Evolutionary conservation across 2,113 vertebrate genomes (phyloP).

Genomic region (Gallinago undulata): DNA sequence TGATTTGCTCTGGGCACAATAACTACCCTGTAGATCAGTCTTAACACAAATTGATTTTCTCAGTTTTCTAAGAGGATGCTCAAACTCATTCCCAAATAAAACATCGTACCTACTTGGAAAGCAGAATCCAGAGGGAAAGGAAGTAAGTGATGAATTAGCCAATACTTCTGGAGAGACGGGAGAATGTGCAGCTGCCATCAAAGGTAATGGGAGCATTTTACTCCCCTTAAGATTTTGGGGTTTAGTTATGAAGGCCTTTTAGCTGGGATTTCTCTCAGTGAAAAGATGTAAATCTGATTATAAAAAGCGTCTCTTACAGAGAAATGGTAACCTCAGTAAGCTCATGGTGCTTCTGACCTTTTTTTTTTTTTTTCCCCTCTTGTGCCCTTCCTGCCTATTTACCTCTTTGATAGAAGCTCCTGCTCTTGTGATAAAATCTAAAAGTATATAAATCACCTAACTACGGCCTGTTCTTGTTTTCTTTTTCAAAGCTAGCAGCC

Average conservation of each 20-base stretch:
- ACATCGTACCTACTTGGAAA: neutral
- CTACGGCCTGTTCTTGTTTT: neutral
- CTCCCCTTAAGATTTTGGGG: neutral
- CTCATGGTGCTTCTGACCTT: neutral
- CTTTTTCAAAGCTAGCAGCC: neutral
- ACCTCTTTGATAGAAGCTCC: neutral
- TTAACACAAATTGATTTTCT: conserved; percentile 36
- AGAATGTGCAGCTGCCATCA: neutral
- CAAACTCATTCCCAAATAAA: conserved; percentile 10
- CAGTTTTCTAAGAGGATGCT: conserved; percentile 2
- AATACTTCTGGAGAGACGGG: neutral
- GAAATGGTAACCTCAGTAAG: neutral
- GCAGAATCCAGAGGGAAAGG: neutral
- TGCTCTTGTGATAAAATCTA: neutral
- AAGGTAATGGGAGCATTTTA: neutral
- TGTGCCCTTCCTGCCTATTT: neutral
- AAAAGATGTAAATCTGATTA: neutral
- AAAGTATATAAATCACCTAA: neutral
- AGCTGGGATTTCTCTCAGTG: neutral
- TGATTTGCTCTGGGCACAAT: neutral
- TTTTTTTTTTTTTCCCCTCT: neutral
- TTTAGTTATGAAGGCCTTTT: neutral
- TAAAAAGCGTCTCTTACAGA: neutral
- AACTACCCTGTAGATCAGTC: conserved; percentile 19
- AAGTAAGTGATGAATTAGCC: neutral